Percentiles rank a stretch among this genome's conserved stretches.
phyloP scores from a whole-genome alignment of 2,113 vertebrate genomes.

The Dascyllus trimaculatus region DNA sequence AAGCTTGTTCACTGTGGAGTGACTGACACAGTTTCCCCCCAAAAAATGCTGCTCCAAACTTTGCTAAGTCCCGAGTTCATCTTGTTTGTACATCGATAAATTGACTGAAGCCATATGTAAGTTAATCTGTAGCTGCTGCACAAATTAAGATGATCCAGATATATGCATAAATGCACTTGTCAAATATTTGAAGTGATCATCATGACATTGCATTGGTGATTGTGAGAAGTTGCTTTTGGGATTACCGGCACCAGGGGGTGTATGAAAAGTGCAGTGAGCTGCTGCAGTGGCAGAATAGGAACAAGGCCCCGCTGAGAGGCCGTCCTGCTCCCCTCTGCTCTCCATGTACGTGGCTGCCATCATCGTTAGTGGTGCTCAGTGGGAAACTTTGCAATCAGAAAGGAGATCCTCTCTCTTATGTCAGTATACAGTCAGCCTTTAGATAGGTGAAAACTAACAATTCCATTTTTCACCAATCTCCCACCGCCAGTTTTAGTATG shows the following conservation, averaged over 20 bases:
- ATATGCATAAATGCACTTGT: slow-evolving; percentile 4
- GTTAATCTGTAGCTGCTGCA: neutral
- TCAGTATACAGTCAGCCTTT: neutral
- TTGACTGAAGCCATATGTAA: neutral
- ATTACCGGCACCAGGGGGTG: neutral
- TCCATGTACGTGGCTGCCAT: slow-evolving; percentile 1
- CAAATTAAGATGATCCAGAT: neutral
- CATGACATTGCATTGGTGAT: neutral
- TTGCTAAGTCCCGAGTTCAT: slow-evolving; percentile 4
- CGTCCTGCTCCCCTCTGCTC: neutral
- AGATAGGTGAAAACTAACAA: neutral
- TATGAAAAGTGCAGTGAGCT: slow-evolving; percentile 23
- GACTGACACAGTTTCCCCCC: slow-evolving; percentile 14
- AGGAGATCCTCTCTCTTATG: neutral
- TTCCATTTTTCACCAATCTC: neutral
- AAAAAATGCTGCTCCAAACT: slow-evolving; percentile 40
- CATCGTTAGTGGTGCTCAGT: slow-evolving; percentile 5
- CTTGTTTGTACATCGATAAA: neutral
- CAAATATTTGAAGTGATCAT: neutral
- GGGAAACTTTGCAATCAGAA: neutral
- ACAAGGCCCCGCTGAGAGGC: slow-evolving; percentile 10
- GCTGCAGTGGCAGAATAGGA: slow-evolving; percentile 11
- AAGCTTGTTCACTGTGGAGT: slow-evolving; percentile 10
- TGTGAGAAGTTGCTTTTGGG: neutral
- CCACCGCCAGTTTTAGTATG: slow-evolving; percentile 1